Evolutionary conservation across 2,113 vertebrate species (phyloP), one percentile per base, ranked within the genome.

Genomic region (Macrotis lagotis): DNA sequence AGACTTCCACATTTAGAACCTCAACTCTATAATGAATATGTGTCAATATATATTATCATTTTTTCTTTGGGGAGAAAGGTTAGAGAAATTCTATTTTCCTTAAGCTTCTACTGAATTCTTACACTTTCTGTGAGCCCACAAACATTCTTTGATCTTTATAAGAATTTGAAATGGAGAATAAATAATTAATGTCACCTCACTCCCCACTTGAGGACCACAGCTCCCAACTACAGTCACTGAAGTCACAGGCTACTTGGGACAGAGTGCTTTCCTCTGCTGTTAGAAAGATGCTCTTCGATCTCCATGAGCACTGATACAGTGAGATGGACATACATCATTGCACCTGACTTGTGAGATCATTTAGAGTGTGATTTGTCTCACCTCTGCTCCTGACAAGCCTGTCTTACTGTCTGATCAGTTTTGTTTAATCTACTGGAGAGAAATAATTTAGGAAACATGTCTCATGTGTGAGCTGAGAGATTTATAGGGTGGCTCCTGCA

Each of bases 381-480:
- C 5, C n/a, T 48, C 47, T 91, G 91, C 90, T 93, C 94, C 89
- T 90, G 66, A 93, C 55, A 88, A 96, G 49, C 44, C 91, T 92
- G 44, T 48, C 50, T 93, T 94, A 51, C n/a, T 55, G 50, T 90
- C 37, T 25, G 74, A 93, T 53, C 48, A 92, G 90, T 95, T 96
- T 90, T 25, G 37, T 91, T 90, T 88, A 48, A 90, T 44, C 91
- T 91, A 93, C 55, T 83, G n/a, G 96, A 92, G 48, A 83, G 11
- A 94, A 94, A 92, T 95, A 94, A 93, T 88, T 91, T 52, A 50
- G 28, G 50, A 96, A 93, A 93, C 51, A 93, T 51, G 91, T 83
- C 51, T 49, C 16, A 31, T 9, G 6, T 89, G 26, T 26, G 93
- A 74, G 19, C 48, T 91, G 53, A 91, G 55, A 94, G 37, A 92